Conservation (phyloP, 2,888 invertebrate genomes). For the Idaea biselata region DNA sequence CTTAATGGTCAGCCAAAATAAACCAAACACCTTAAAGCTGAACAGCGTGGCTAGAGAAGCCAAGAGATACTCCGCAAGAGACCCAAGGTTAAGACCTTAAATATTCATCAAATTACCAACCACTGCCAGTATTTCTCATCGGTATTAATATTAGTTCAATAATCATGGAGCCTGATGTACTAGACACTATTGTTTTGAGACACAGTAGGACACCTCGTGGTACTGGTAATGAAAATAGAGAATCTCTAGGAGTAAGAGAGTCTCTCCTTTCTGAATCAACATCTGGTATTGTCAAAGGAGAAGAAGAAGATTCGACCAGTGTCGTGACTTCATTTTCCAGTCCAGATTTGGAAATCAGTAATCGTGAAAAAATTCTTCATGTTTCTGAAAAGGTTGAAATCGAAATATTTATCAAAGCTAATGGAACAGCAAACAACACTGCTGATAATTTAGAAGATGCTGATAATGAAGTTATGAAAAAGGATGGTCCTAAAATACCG, state of each 20-base stretch:
- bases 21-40: conserved; percentile 72
- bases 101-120: conserved; percentile 33
- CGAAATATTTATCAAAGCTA: conserved; percentile 25
- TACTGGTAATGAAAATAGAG: conserved; percentile 28
- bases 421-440: conserved; percentile 39
- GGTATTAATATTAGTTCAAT: conserved; percentile 51
- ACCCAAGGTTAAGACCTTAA: conserved; percentile 82
- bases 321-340: conserved; percentile 61
- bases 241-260: conserved; percentile 41
- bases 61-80: conserved; percentile 75
- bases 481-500: conserved; percentile 81
- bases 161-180: conserved; percentile 54
- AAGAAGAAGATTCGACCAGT: conserved; percentile 59
- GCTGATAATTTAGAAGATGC: conserved; percentile 13
- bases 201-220: conserved; percentile 56
- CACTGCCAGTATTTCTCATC: conserved; percentile 63
- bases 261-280: conserved; percentile 71
- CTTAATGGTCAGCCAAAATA: conserved; percentile 81
- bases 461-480: conserved; percentile 28
- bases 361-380: conserved; percentile 38
- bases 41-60: conserved; percentile 75
- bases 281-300: conserved; percentile 75
- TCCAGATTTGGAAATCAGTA: conserved; percentile 59
- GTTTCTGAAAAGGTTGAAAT: conserved; percentile 42
- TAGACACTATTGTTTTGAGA: conserved; percentile 52